Evolutionary conservation across 23 tunicate species (phyloP).

Genomic region (Clavelina lepadiformis): DNA sequence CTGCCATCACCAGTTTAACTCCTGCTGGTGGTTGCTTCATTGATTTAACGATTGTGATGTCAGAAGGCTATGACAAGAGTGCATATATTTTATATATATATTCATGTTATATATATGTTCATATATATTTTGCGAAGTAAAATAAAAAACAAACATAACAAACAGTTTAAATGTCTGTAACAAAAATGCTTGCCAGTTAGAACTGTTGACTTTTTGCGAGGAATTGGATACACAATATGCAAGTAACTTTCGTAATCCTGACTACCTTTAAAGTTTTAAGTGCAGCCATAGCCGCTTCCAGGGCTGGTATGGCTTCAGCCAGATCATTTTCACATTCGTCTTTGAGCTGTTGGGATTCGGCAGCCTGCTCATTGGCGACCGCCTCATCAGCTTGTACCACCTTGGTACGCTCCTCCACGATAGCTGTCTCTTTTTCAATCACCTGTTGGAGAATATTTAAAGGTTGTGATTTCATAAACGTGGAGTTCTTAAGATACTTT

Average conservation of each 20-base stretch:
- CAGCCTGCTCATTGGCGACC: constrained; percentile 87
- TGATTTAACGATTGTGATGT: constrained; percentile 89
- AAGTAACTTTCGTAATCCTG: too few species aligned
- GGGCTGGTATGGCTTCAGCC: constrained; percentile 97
- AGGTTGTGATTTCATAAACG: not conserved
- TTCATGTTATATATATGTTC: too few species aligned
- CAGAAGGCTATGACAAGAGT: too few species aligned
- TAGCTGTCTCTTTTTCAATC: constrained; percentile 82
- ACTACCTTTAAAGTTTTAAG: constrained; percentile 83
- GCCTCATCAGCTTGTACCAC: constrained; percentile 91
- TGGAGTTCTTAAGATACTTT: not conserved
- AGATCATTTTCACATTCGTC: constrained; percentile 95
- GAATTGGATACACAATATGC: too few species aligned
- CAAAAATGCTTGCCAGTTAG: too few species aligned
- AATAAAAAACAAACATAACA: too few species aligned
- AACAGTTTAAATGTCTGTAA: too few species aligned
- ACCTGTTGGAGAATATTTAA: constrained; percentile 25
- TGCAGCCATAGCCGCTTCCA: constrained; percentile 92
- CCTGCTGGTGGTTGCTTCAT: constrained; percentile 98
- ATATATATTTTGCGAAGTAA: too few species aligned
- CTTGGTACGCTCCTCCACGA: constrained; percentile 82
- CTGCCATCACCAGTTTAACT: constrained; percentile 95
- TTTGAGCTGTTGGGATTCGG: constrained; percentile 68
- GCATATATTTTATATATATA: too few species aligned
- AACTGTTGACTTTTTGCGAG: too few species aligned